phyloP scores from a whole-genome alignment of 2,113 vertebrate genomes.

The Oncorhynchus clarkii region DNA sequence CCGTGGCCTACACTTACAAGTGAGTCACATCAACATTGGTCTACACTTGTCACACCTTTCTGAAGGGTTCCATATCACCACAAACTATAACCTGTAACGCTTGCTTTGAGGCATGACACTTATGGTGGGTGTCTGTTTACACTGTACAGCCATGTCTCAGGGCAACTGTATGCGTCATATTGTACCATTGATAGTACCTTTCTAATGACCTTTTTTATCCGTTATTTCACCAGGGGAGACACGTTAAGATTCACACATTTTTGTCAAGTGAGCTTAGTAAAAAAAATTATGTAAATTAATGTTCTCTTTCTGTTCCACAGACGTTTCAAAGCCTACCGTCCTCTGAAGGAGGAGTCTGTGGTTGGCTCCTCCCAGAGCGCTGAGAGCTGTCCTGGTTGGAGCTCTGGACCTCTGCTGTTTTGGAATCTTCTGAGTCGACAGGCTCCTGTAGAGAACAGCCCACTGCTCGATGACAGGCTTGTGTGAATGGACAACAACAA shows the following conservation, averaged over 20 bases:
- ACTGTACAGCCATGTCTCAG: no score
- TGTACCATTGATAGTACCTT: neutral
- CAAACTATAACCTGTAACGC: no score
- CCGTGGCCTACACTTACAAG: slow-evolving; percentile 78
- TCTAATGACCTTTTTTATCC: neutral
- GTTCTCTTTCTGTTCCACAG: slow-evolving; percentile 52
- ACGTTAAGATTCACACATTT: no score
- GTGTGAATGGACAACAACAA: slow-evolving; percentile 54
- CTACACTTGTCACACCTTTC: no score
- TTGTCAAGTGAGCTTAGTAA: no score
- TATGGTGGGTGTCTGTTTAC: no score
- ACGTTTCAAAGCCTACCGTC: slow-evolving; percentile 63
- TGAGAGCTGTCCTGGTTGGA: slow-evolving; percentile 20
- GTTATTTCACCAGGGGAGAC: no score
- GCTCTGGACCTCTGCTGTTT: slow-evolving; percentile 65
- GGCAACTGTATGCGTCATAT: neutral
- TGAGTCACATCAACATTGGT: slow-evolving; percentile 51
- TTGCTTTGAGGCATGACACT: no score
- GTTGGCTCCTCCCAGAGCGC: slow-evolving; percentile 11
- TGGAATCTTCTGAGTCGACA: slow-evolving; percentile 67
- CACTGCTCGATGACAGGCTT: slow-evolving; percentile 76
- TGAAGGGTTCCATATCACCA: no score
- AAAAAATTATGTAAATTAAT: neutral
- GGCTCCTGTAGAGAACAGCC: slow-evolving; percentile 70
- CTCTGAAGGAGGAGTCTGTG: slow-evolving; percentile 44